phyloP scores from a whole-genome alignment of 2,888 invertebrate genomes.

The Neoitamus cyanurus region DNA sequence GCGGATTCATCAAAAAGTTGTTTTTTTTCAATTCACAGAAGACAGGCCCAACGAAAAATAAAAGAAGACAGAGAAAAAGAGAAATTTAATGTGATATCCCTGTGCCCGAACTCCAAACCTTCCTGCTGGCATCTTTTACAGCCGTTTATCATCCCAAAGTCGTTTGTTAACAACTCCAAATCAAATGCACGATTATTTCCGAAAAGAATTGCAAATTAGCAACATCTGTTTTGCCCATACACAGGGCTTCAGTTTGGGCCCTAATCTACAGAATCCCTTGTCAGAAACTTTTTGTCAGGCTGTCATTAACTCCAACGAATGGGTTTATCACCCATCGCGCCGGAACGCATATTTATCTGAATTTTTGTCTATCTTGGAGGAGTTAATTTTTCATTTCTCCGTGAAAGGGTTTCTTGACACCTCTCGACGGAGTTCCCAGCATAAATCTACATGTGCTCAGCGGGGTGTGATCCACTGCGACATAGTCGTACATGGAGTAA shows the following conservation, averaged over 20 bases:
- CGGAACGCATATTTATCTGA: not conserved
- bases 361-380: not conserved
- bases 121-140: not conserved
- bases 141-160: not conserved
- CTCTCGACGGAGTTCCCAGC: not conserved
- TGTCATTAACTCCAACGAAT: slow-evolving; percentile 6
- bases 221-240: not conserved
- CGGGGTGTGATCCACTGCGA: not conserved
- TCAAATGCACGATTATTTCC: not conserved
- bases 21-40: not conserved
- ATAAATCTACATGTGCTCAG: not conserved
- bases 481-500: not conserved
- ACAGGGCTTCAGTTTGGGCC: not conserved
- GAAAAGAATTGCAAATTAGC: not conserved
- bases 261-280: not conserved
- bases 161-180: not conserved
- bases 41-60: not conserved
- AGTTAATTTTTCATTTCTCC: not conserved
- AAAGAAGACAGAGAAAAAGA: not conserved
- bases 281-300: slow-evolving; percentile 4
- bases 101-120: not conserved
- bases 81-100: not conserved
- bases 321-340: not conserved
- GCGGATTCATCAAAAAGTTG: not conserved
- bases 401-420: not conserved